Evolutionary conservation across 1,140 invertebrate genomes (phyloP).

Genomic region (Zaprionus vittiger): DNA sequence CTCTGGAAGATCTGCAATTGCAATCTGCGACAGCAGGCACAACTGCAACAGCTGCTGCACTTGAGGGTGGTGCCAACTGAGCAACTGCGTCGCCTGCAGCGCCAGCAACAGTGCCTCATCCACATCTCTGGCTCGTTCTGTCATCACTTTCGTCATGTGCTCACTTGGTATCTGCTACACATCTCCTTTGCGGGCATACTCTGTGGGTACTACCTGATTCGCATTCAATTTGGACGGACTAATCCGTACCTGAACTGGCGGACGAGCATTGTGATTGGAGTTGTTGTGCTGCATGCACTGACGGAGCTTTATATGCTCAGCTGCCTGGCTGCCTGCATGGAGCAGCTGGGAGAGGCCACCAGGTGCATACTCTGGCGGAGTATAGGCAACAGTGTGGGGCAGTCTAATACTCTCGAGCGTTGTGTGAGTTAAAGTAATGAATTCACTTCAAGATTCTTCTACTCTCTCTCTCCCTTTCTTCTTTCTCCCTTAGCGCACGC

Average conservation of each 20-base stretch:
- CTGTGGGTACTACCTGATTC: conserved; percentile 14
- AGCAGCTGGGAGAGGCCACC: background rate
- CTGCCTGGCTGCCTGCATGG: background rate
- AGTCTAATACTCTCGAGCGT: background rate
- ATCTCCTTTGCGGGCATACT: background rate
- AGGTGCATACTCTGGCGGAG: background rate
- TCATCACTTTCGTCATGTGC: conserved; percentile 4
- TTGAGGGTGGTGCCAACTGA: background rate
- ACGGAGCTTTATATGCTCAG: conserved; percentile 10
- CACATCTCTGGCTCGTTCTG: background rate
- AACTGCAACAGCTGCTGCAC: background rate
- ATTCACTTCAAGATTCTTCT: background rate
- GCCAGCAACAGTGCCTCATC: conserved; percentile 5
- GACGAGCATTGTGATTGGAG: background rate
- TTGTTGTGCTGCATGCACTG: background rate
- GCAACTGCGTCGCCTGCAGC: background rate
- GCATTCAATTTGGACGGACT: conserved; percentile 9
- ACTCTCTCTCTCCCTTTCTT: background rate
- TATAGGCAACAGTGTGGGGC: background rate
- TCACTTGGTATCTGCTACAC: conserved; percentile 3
- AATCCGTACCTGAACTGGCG: background rate
- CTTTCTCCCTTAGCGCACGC: background rate
- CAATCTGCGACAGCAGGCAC: background rate
- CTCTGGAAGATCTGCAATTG: conserved; percentile 6
- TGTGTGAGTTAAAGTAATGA: background rate